Evolutionary conservation across 2,797 vertebrate species (phyloP), one percentile per base, ranked within the genome.

Genomic region (Gorsachius magnificus): DNA sequence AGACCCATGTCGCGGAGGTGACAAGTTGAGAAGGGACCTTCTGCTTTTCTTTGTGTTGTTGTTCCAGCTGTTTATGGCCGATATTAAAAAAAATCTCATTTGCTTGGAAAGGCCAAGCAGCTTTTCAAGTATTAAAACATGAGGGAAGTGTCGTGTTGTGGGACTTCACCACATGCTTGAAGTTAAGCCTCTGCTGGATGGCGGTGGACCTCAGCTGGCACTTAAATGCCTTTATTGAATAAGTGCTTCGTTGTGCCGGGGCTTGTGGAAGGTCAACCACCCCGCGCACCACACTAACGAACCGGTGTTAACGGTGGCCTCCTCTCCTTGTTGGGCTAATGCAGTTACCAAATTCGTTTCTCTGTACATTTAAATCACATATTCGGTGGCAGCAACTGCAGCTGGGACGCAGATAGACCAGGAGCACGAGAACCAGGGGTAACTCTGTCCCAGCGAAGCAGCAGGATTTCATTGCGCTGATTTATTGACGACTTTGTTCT

Each of bases 111-210:
- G 45, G 46, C 61, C 84, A n/a, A 75, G 72, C 5, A 10, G 8
- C 26, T 93, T 94, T 54, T 75, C 61, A 54, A 54, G 72, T 14
- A 81, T 72, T 93, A 78, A 69, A 56, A 50, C 20, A 72, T 57
- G 78, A 96, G 63, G 75, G 56, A 48, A 91, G 46, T 21, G 41
- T 41, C 20, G 3, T 43, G 82, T 41, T 68, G 85, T 86, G 91
- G 72, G 66, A 66, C 63, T 65, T 98, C 92, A 98, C 75, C 97
- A 45, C 98, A 97, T 77, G 57, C 78, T 77, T 68, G 3, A 60
- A 57, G 75, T 71, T 80, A 94, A 96, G 50, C 87, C 77, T 88
- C 16, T 74, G 48, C 74, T 76, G 70, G 66, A 7, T n/a, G 79
- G 58, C 26, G 83, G 66, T 80, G 75, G 77, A 82, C 43, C 83